Conservation (phyloP, 64 coral and sea anemone species). For the Montipora capricornis region DNA sequence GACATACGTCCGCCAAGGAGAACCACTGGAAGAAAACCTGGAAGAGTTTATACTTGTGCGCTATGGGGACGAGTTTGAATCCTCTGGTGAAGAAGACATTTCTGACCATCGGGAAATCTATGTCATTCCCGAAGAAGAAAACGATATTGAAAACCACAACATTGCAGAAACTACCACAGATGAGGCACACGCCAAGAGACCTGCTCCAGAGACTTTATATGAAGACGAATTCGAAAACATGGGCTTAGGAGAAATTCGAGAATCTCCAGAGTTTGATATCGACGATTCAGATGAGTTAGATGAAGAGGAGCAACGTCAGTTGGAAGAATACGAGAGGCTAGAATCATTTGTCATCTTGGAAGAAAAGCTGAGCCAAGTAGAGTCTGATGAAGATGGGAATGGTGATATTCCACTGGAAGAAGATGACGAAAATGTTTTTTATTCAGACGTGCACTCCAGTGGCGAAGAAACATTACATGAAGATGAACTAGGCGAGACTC, state of each 20-base stretch:
- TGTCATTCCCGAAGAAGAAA: conserved; percentile 91
- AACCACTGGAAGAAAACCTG: conserved; percentile 88
- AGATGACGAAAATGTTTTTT: conserved; percentile 49
- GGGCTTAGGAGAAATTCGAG: conserved; percentile 69
- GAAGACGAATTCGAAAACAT: conserved; percentile 50
- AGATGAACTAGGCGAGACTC: conserved; percentile 60
- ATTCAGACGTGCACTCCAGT: conserved; percentile 42
- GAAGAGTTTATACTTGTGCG: conserved; percentile 92
- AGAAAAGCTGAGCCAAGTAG: conserved; percentile 92
- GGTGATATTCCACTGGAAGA: conserved; percentile 8
- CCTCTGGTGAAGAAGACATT: conserved; percentile 81
- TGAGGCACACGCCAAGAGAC: conserved; percentile 26
- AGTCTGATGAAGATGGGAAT: conserved; percentile 88
- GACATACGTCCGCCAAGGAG: conserved; percentile 81
- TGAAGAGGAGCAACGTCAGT: conserved; percentile 69
- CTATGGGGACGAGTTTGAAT: conserved; percentile 79
- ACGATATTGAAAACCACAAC: conserved; percentile 46
- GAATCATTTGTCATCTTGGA: conserved; percentile 96
- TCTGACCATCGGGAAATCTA: conserved; percentile 93
- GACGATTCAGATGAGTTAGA: conserved; percentile 58
- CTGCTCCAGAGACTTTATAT: conserved; percentile 4
- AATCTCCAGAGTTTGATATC: conserved; percentile 67
- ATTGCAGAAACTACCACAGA: neutral
- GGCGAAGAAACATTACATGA: conserved; percentile 59
- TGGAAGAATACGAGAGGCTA: conserved; percentile 91